These are phyloP conservation scores for Notocelia uddmanniana DNA, from an alignment of 2,888 invertebrate species.

Conservation along the genomic window DNA sequence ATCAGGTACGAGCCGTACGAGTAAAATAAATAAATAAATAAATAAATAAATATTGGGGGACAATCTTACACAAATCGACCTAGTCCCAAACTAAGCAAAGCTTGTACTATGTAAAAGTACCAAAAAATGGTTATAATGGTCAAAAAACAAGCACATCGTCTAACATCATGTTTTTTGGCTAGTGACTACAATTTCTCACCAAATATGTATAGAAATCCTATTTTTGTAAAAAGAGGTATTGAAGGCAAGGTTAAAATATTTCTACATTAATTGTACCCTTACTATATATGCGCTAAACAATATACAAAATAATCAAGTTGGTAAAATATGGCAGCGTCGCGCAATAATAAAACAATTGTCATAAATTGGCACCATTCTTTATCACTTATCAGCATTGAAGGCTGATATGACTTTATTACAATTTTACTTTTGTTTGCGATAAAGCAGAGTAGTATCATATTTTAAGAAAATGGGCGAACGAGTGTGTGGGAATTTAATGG, in stretches of 20 bases:
- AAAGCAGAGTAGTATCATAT: background rate
- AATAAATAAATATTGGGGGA: too few species aligned
- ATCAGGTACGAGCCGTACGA: too few species aligned
- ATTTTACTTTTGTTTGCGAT: background rate
- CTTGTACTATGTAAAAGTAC: too few species aligned
- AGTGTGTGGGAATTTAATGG: background rate
- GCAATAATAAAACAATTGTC: constrained; percentile 17
- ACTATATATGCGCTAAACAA: background rate
- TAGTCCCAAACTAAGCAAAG: too few species aligned
- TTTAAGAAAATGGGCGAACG: background rate
- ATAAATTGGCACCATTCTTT: constrained; percentile 22
- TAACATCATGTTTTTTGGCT: background rate
- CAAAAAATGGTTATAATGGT: too few species aligned
- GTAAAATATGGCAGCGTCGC: background rate
- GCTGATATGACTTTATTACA: background rate
- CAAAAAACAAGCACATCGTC: background rate
- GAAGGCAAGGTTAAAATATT: background rate
- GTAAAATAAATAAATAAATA: too few species aligned
- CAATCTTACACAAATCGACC: too few species aligned
- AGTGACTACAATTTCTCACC: background rate
- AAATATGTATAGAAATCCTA: background rate
- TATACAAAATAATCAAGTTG: background rate
- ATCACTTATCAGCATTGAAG: background rate
- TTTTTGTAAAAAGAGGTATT: background rate
- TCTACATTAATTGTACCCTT: background rate